A percentile compares a stretch with the other conserved stretches of the same genome.
Evolutionary conservation across 2,888 invertebrate genomes (phyloP).

Genomic region (Leptopilina drosophilae): DNA sequence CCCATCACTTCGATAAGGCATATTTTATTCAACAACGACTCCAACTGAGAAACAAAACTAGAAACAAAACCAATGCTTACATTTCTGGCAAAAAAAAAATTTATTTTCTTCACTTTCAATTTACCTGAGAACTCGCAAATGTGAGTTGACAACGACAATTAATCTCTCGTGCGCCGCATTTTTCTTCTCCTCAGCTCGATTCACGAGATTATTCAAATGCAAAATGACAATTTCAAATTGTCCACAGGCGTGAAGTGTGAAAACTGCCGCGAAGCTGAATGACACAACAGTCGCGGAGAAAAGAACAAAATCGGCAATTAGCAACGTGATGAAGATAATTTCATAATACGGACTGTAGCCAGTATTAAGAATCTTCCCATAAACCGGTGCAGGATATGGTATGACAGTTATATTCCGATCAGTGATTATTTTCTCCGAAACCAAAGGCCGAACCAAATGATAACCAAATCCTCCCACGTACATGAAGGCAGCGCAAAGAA

Average conservation of each 20-base stretch:
- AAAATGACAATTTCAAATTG: conserved; percentile 46
- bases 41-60: conserved; percentile 47
- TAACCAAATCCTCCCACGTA: conserved; percentile 50
- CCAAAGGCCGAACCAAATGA: conserved; percentile 9
- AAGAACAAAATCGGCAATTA: conserved; percentile 44
- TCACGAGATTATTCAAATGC: conserved; percentile 45
- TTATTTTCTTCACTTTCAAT: too few relatives aligned
- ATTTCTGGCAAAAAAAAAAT: too few relatives aligned
- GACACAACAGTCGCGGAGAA: conserved; percentile 47
- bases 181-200: background rate
- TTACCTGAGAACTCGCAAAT: conserved; percentile 42
- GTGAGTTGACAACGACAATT: conserved; percentile 37
- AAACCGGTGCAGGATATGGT: conserved; percentile 41
- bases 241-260: conserved; percentile 45
- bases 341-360: conserved; percentile 45
- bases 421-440: conserved; percentile 4
- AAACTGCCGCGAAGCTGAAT: conserved; percentile 46
- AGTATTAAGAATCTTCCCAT: background rate
- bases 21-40: conserved; percentile 40
- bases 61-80: conserved; percentile 1
- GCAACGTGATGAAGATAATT: conserved; percentile 40
- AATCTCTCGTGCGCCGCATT: conserved; percentile 40
- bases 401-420: conserved; percentile 21
- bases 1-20: conserved; percentile 69
- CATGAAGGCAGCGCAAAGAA: conserved; percentile 55